phyloP scores from a whole-genome alignment of 2,113 vertebrate genomes.

The Melanostigma gelatinosum region DNA sequence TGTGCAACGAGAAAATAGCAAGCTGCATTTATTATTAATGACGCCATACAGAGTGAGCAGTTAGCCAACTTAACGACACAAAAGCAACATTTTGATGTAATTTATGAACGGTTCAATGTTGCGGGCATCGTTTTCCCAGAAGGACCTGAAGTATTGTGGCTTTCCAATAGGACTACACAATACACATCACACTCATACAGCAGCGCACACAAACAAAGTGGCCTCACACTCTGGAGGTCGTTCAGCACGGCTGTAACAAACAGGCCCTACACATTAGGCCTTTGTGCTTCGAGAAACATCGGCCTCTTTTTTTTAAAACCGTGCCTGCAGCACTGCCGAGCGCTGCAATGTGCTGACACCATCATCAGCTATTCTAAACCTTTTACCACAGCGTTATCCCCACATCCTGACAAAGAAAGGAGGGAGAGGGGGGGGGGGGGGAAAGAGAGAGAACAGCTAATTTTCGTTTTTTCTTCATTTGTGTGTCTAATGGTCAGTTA shows the following conservation, averaged over 20 bases:
- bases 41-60: not conserved
- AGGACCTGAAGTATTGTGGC: constrained; percentile 16
- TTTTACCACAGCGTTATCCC: constrained; percentile 60
- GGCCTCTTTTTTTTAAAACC: constrained; percentile 60
- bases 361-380: constrained; percentile 73
- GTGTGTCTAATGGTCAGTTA: constrained; percentile 13
- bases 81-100: constrained; percentile 7
- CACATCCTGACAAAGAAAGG: constrained; percentile 38
- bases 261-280: constrained; percentile 71
- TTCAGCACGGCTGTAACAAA: constrained; percentile 54
- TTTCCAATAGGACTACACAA: constrained; percentile 16
- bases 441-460: not conserved
- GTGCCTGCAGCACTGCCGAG: constrained; percentile 74
- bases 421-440: not conserved
- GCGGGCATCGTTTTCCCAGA: constrained; percentile 16
- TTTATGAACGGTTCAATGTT: constrained; percentile 9
- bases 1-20: not conserved
- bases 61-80: not conserved
- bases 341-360: constrained; percentile 79
- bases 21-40: constrained; percentile 8
- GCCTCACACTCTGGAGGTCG: constrained; percentile 42
- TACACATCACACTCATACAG: constrained; percentile 22
- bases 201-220: constrained; percentile 51
- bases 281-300: constrained; percentile 77
- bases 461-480: constrained; percentile 41